Conservation (phyloP, 2,113 vertebrate genomes). For the Laterallus jamaicensis region DNA sequence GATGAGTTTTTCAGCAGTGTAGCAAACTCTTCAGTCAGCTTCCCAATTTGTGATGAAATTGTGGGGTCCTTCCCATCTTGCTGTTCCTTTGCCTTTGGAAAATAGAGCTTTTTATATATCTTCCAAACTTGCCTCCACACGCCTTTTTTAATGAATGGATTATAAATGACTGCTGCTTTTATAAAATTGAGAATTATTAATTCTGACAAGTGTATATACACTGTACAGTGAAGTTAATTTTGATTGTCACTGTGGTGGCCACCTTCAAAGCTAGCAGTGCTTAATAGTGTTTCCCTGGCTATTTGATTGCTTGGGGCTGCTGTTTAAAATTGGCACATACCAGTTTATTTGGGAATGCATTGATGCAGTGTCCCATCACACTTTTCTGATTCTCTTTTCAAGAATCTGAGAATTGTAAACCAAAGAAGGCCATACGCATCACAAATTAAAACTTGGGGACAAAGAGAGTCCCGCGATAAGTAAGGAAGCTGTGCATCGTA, state of each 20-base stretch:
- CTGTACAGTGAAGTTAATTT: not conserved
- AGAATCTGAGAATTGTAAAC: not conserved
- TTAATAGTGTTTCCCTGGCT: not conserved
- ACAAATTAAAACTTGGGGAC: not conserved
- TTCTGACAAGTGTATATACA: not conserved
- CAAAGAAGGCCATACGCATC: not conserved
- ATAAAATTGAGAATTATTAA: not conserved
- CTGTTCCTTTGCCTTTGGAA: not conserved
- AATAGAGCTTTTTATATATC: not conserved
- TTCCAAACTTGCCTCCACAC: not conserved
- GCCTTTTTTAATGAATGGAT: not conserved
- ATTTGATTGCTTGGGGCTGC: not conserved
- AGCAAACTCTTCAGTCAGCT: not conserved
- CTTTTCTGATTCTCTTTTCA: not conserved
- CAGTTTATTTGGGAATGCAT: not conserved
- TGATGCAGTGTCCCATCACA: not conserved
- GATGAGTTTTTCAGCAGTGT: not conserved
- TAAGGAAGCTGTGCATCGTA: slow-evolving; percentile 37
- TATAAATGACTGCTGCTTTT: not conserved
- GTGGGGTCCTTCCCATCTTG: not conserved
- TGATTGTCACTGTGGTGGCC: not conserved
- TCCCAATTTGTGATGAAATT: not conserved
- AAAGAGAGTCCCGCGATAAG: not conserved
- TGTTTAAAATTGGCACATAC: not conserved
- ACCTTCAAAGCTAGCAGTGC: not conserved